These are phyloP conservation scores for Bombycilla garrulus DNA, from an alignment of 2,113 vertebrate species.

Conservation along the genomic window DNA sequence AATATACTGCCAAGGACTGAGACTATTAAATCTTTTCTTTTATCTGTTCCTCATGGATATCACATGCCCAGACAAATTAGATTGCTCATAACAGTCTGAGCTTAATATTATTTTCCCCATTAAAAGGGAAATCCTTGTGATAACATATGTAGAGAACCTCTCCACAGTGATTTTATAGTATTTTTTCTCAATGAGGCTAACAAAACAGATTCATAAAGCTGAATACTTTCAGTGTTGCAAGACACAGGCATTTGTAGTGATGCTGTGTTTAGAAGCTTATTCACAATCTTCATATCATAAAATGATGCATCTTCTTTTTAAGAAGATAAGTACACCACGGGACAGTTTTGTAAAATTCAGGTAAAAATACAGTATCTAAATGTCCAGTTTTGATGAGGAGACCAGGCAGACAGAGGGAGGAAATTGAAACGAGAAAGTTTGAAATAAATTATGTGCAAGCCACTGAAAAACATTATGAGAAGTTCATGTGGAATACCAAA, in stretches of 20 bases:
- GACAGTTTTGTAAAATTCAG: background rate
- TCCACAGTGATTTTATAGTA: background rate
- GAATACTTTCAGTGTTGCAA: background rate
- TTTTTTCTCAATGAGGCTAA: background rate
- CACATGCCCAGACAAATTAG: conserved; percentile 58
- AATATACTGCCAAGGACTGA: conserved; percentile 35
- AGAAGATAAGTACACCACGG: background rate
- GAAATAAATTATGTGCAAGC: background rate
- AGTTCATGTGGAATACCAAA: background rate
- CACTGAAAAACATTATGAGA: background rate
- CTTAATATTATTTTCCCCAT: conserved; percentile 7
- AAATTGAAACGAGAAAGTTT: background rate
- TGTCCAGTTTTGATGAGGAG: background rate
- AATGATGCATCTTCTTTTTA: background rate
- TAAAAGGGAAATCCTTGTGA: conserved; percentile 5
- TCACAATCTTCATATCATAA: background rate
- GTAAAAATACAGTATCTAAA: background rate
- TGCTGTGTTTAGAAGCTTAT: background rate
- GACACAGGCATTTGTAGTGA: background rate
- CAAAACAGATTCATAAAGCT: background rate
- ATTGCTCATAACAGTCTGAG: background rate
- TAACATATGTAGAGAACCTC: background rate
- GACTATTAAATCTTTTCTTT: conserved; percentile 54
- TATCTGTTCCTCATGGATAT: conserved; percentile 64
- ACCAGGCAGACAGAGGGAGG: background rate